Evolutionary conservation across 2,797 vertebrate species (phyloP).

Genomic region (Anniella stebbinsi): DNA sequence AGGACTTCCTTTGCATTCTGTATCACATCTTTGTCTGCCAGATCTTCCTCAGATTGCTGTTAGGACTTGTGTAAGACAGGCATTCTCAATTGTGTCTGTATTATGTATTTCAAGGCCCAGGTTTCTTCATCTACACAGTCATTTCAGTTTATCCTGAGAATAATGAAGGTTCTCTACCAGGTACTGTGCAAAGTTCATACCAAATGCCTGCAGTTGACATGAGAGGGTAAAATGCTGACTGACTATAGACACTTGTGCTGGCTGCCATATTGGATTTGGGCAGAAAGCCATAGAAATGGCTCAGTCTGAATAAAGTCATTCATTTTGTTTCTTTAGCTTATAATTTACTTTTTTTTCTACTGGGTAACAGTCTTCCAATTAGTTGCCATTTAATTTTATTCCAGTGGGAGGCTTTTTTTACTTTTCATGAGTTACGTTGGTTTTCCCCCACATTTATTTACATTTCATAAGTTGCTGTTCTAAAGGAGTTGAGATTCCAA

Average conservation of each 20-base stretch:
- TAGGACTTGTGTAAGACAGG: constrained; percentile 56
- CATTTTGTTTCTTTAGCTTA: constrained; percentile 72
- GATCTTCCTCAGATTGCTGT: neutral
- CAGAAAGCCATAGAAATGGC: constrained; percentile 57
- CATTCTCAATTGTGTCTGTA: constrained; percentile 68
- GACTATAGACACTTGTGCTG: constrained; percentile 24
- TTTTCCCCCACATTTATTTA: constrained; percentile 58
- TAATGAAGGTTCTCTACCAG: constrained; percentile 39
- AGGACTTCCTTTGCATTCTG: constrained; percentile 54
- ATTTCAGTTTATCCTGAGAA: constrained; percentile 49
- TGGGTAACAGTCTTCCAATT: constrained; percentile 55
- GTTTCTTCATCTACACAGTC: constrained; percentile 43
- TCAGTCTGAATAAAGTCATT: constrained; percentile 76
- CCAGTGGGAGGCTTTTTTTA: constrained; percentile 33
- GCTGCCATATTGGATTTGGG: constrained; percentile 64
- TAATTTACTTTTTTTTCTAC: constrained; percentile 51
- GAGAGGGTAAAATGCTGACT: neutral
- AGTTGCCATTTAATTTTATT: constrained; percentile 55
- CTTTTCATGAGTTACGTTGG: constrained; percentile 46
- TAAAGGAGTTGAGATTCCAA: constrained; percentile 54
- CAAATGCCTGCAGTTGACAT: constrained; percentile 38
- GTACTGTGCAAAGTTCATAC: constrained; percentile 30
- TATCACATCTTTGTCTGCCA: constrained; percentile 46
- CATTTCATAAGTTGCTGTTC: constrained; percentile 41
- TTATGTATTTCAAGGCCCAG: constrained; percentile 57